These are phyloP conservation scores for Lacanobia oleracea DNA, from an alignment of 2,888 invertebrate genomes.

Conservation along the genomic window DNA sequence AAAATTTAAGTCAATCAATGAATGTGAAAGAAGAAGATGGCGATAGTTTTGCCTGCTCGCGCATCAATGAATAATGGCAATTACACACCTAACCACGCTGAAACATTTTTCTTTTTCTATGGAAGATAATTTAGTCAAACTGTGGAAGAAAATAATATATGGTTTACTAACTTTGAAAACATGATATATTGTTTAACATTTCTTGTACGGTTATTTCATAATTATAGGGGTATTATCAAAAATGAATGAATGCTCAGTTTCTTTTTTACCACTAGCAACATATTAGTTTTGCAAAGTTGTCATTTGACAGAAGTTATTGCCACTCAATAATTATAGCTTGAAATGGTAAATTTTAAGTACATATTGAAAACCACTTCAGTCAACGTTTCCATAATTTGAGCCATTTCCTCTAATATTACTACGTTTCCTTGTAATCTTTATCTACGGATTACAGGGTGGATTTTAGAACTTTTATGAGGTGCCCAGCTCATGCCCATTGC, in stretches of 20 bases:
- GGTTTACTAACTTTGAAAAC: too few species aligned
- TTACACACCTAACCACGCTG: not conserved
- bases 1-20: constrained; percentile 55
- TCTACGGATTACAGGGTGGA: too few species aligned
- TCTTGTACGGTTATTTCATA: too few species aligned
- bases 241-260: not conserved
- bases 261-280: constrained; percentile 34
- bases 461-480: too few species aligned
- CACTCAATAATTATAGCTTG: not conserved
- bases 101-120: not conserved
- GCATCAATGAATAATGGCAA: constrained; percentile 15
- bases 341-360: constrained; percentile 29
- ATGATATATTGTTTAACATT: too few species aligned
- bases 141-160: too few species aligned
- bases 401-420: too few species aligned
- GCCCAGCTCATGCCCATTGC: too few species aligned
- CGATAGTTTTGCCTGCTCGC: constrained; percentile 25
- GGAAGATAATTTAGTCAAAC: too few species aligned
- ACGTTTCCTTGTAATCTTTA: too few species aligned
- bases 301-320: constrained; percentile 18
- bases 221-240: too few species aligned
- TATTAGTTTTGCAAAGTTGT: constrained; percentile 37
- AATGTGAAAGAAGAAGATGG: constrained; percentile 48
- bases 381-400: too few species aligned
- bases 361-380: not conserved